phyloP scores from a whole-genome alignment of 1,140 invertebrate species.

The Drosophila ananassae region DNA sequence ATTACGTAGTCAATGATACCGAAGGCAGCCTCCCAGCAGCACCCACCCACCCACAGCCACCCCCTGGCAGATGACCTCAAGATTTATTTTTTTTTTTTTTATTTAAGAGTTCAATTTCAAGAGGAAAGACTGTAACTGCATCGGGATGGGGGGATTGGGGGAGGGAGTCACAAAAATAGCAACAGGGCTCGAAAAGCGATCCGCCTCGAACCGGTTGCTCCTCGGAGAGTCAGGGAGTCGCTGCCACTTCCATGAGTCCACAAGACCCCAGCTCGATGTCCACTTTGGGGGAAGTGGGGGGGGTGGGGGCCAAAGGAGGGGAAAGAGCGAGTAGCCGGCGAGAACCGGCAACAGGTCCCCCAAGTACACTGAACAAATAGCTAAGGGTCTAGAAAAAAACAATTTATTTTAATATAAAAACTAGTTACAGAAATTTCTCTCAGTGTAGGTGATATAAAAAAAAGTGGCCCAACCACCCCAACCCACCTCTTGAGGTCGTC shows the following conservation, averaged over 20 bases:
- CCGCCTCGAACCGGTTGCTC: conserved; percentile 54
- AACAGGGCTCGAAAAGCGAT: conserved; percentile 34
- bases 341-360: too few relatives aligned
- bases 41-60: not conserved
- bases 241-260: not conserved
- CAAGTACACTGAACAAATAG: too few relatives aligned
- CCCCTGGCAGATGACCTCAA: conserved; percentile 6
- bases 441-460: conserved; percentile 48
- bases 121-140: too few relatives aligned
- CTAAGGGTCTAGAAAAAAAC: too few relatives aligned
- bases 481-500: conserved; percentile 73
- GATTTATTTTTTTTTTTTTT: too few relatives aligned
- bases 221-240: not conserved
- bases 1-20: conserved; percentile 13
- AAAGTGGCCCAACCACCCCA: conserved; percentile 53
- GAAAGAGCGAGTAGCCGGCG: too few relatives aligned
- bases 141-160: too few relatives aligned
- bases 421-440: not conserved
- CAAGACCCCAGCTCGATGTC: not conserved
- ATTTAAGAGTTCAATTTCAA: too few relatives aligned
- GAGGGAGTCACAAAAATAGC: conserved; percentile 57
- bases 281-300: not conserved
- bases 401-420: too few relatives aligned
- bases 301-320: too few relatives aligned
- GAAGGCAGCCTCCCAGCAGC: not conserved